A percentile compares a stretch with the other conserved stretches of the same genome.
Evolutionary conservation across 2,113 vertebrate species (phyloP).

Genomic region (Notiomystis cincta): DNA sequence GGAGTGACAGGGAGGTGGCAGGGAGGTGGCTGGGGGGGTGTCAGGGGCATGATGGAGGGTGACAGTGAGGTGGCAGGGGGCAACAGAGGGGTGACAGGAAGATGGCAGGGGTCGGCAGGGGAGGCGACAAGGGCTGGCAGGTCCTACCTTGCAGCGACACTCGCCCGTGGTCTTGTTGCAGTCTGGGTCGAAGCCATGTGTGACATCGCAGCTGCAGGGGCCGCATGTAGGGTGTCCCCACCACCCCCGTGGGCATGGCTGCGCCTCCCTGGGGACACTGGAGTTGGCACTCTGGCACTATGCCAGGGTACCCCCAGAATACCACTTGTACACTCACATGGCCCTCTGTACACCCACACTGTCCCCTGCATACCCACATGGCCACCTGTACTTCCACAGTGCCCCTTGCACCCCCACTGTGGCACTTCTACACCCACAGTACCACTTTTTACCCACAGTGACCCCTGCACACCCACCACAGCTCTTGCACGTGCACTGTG

Average conservation of each 20-base stretch:
- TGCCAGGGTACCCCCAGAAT: background rate
- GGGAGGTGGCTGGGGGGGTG: background rate
- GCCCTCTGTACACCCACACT: background rate
- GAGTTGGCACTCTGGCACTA: background rate
- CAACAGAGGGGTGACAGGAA: background rate
- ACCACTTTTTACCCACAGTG: background rate
- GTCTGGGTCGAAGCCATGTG: conserved; percentile 88
- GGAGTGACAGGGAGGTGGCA: background rate
- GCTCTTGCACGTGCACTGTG: accelerated
- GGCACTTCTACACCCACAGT: background rate
- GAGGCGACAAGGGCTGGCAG: background rate
- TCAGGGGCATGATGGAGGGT: background rate
- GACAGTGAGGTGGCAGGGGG: background rate
- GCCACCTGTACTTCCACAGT: background rate
- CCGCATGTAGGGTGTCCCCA: conserved; percentile 94
- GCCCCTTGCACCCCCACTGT: too few species aligned
- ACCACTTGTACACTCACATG: background rate
- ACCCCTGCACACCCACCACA: background rate
- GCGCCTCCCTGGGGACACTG: conserved; percentile 68
- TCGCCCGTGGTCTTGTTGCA: conserved; percentile 93
- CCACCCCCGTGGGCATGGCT: conserved; percentile 91
- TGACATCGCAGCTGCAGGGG: conserved; percentile 85
- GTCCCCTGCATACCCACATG: too few species aligned
- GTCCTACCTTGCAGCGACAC: conserved; percentile 89
- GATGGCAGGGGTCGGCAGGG: background rate